Conservation (phyloP, 2,888 invertebrate species). For the Heterodera filipjevi region DNA sequence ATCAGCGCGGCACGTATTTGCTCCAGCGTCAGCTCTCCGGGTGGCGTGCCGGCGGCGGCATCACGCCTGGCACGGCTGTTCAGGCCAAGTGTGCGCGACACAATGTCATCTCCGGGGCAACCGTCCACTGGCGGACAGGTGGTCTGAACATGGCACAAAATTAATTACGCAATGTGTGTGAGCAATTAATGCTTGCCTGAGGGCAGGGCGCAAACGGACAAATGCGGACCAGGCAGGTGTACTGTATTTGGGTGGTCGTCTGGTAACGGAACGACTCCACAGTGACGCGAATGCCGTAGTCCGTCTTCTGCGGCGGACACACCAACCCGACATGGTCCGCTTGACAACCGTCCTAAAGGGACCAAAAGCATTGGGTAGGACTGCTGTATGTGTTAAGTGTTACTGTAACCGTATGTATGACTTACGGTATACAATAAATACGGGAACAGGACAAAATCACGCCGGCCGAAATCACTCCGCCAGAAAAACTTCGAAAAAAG, state of each 20-base stretch:
- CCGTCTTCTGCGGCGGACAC: constrained; percentile 61
- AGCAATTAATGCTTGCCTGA: constrained; percentile 38
- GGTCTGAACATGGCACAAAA: constrained; percentile 40
- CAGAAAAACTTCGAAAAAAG: too few species aligned
- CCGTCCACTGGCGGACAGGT: constrained; percentile 60
- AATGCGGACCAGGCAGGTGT: constrained; percentile 63
- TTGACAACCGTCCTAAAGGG: constrained; percentile 47
- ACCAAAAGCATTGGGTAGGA: not conserved
- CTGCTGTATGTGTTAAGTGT: too few species aligned
- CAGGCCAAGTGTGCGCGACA: constrained; percentile 38
- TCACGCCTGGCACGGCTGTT: not conserved
- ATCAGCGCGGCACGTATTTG: constrained; percentile 52
- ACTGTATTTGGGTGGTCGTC: constrained; percentile 64
- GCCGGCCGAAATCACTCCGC: too few species aligned
- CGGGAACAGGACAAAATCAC: too few species aligned
- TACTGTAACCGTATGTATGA: too few species aligned
- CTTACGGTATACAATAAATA: too few species aligned
- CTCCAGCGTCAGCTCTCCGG: constrained; percentile 41
- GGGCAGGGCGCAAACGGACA: constrained; percentile 64
- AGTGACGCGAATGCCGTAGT: constrained; percentile 62
- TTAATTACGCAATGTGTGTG: not conserved
- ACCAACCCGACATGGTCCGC: constrained; percentile 65
- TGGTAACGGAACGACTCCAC: constrained; percentile 66
- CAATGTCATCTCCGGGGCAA: constrained; percentile 52
- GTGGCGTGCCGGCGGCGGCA: not conserved